Evolutionary conservation across 2,888 invertebrate genomes (phyloP), one percentile per base, ranked within the genome.

Genomic region (Operophtera brumata): DNA sequence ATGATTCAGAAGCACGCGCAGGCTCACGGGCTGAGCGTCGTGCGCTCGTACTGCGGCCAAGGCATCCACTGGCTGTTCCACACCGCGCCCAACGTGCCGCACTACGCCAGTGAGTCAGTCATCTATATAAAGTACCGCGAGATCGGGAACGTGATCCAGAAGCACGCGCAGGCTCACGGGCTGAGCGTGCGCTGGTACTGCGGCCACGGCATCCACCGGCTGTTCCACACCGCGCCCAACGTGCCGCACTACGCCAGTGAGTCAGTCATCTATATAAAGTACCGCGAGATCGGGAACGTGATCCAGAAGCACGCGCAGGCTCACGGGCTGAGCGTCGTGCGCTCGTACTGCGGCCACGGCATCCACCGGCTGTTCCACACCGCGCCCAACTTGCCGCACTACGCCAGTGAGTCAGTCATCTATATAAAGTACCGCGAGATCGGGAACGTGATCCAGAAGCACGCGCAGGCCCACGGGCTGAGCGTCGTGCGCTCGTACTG

Each of bases 31-130:
- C 96, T 96, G 73, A 98, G 98, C 54, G 99, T 99, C 4, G 99
- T 99, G 0, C 93, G 97, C 59, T 97, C 96, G 66, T 99, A 99
- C 80, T 99, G 99, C 81, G 99, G 99, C 0, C 99, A 99, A 85
- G 99, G 99, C 3, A 99, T 99, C 73, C 98, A 99, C 83, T 94
- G 97, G 66, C 91, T 99, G 59, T 99, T 99, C 80, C 99, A 99
- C 79, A 99, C 99, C 28, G 96, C 98, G 8, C 8, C 25, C 25
- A 32, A 12, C 4, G 4, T 20, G 4, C 20, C 20, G 20, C 20
- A 20, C 4, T 20, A 20, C 4, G 20, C 20, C 20, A 3, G 20
- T 20, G 20, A 20, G 20, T 20, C 20, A 20, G 2, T n/a, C n/a
- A n/a, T n/a, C n/a, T n/a, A n/a, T n/a, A n/a, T 20, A 20, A 96